phyloP scores from a whole-genome alignment of 92 coral and sea anemone genomes.

The Montipora capitata region DNA sequence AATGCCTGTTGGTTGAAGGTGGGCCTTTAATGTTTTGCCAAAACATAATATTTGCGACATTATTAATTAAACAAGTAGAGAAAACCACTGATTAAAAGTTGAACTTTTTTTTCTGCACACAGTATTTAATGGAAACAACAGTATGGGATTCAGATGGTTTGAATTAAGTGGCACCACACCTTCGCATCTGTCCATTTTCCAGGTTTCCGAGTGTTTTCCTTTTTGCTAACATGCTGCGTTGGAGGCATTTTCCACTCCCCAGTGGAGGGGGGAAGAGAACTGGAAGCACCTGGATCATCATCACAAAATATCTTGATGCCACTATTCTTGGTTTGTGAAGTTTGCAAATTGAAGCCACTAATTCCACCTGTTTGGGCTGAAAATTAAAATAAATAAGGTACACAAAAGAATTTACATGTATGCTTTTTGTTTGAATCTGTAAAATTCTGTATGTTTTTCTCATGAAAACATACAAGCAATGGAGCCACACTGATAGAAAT shows the following conservation, averaged over 20 bases:
- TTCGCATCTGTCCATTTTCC: slow-evolving; percentile 87
- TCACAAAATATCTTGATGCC: slow-evolving; percentile 82
- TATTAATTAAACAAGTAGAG: too few species aligned
- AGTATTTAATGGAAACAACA: too few species aligned
- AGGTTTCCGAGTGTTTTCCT: slow-evolving; percentile 88
- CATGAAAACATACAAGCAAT: too few species aligned
- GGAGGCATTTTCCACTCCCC: slow-evolving; percentile 96
- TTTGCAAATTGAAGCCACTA: slow-evolving; percentile 27
- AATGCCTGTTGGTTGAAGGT: too few species aligned
- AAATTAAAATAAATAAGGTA: background rate
- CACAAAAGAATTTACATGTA: too few species aligned
- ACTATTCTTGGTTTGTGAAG: slow-evolving; percentile 60
- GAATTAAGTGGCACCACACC: slow-evolving; percentile 34
- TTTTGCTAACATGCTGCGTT: slow-evolving; percentile 69
- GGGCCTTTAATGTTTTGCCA: too few species aligned
- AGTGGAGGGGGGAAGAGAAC: slow-evolving; percentile 77
- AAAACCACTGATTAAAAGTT: too few species aligned
- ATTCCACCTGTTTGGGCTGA: slow-evolving; percentile 78
- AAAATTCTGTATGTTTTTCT: too few species aligned
- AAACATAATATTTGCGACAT: too few species aligned
- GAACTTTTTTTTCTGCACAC: too few species aligned
- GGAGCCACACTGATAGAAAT: background rate
- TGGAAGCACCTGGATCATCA: slow-evolving; percentile 52
- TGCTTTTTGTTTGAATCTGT: too few species aligned
- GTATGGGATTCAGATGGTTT: too few species aligned